Evolutionary conservation across 1,140 invertebrate species (phyloP).

Genomic region (Laupala kohalensis): DNA sequence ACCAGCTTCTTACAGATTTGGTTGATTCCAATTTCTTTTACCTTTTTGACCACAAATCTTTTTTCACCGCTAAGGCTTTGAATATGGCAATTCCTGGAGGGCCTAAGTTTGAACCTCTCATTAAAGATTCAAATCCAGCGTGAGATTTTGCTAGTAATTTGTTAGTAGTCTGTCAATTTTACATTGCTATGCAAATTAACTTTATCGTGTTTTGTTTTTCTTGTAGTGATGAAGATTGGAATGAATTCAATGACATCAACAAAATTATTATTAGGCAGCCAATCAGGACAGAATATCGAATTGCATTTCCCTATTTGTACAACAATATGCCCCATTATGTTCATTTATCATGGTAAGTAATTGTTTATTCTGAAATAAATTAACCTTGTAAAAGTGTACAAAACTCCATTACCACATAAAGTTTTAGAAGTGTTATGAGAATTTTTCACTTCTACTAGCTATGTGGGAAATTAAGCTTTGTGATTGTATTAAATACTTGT

Average conservation of each 20-base stretch:
- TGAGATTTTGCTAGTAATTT: slow-evolving; percentile 33
- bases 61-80: slow-evolving; percentile 98
- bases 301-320: slow-evolving; percentile 98
- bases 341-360: slow-evolving; percentile 78
- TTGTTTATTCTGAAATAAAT: neutral
- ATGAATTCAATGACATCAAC: slow-evolving; percentile 99
- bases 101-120: slow-evolving; percentile 97
- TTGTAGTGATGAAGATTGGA: slow-evolving; percentile 96
- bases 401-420: neutral
- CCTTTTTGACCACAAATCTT: slow-evolving; percentile 97
- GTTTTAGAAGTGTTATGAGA: slow-evolving; percentile 4
- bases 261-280: slow-evolving; percentile 99
- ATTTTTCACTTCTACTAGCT: slow-evolving; percentile 28
- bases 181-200: neutral
- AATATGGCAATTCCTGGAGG: slow-evolving; percentile 99
- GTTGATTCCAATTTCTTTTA: slow-evolving; percentile 99
- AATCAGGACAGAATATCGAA: slow-evolving; percentile 96
- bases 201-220: slow-evolving; percentile 5
- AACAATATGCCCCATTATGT: slow-evolving; percentile 97
- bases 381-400: neutral
- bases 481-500: slow-evolving; percentile 33
- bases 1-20: slow-evolving; percentile 95
- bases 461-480: slow-evolving; percentile 35
- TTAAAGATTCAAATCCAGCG: slow-evolving; percentile 93
- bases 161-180: neutral